These are phyloP conservation scores for Platichthys flesus DNA, from an alignment of 2,113 vertebrate genomes.

Conservation along the genomic window DNA sequence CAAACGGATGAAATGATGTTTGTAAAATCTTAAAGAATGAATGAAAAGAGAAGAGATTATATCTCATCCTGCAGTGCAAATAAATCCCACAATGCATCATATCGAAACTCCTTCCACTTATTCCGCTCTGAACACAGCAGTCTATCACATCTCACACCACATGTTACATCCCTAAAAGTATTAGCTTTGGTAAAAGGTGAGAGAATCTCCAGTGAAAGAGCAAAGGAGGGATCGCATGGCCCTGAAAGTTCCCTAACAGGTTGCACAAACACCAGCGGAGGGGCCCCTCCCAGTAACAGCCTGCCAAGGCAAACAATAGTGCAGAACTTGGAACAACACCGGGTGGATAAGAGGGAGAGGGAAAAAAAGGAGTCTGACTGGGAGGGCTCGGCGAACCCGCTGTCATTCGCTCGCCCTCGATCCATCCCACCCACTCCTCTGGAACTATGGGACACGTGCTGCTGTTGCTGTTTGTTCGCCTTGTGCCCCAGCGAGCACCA, in stretches of 20 bases:
- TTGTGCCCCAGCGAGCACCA: conserved; percentile 63
- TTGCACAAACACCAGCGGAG: conserved; percentile 78
- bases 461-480: conserved; percentile 71
- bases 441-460: conserved; percentile 76
- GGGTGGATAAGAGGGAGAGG: conserved; percentile 71
- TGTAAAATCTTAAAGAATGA: conserved; percentile 1
- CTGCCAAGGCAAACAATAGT: conserved; percentile 86
- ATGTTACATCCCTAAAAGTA: conserved; percentile 25
- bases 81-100: background rate
- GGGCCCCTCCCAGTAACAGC: conserved; percentile 82
- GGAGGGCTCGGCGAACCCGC: conserved; percentile 56
- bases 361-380: conserved; percentile 58
- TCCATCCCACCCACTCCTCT: conserved; percentile 78
- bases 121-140: background rate
- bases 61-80: background rate
- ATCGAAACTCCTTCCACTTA: background rate
- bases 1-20: background rate
- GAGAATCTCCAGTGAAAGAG: conserved; percentile 54
- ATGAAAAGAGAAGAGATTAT: background rate
- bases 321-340: conserved; percentile 83
- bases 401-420: conserved; percentile 56
- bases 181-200: conserved; percentile 56
- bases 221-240: conserved; percentile 75
- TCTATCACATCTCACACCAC: conserved; percentile 1
- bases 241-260: conserved; percentile 84